These are phyloP conservation scores for Channallabes apus DNA, from an alignment of 2,797 vertebrate genomes.

Conservation along the genomic window DNA sequence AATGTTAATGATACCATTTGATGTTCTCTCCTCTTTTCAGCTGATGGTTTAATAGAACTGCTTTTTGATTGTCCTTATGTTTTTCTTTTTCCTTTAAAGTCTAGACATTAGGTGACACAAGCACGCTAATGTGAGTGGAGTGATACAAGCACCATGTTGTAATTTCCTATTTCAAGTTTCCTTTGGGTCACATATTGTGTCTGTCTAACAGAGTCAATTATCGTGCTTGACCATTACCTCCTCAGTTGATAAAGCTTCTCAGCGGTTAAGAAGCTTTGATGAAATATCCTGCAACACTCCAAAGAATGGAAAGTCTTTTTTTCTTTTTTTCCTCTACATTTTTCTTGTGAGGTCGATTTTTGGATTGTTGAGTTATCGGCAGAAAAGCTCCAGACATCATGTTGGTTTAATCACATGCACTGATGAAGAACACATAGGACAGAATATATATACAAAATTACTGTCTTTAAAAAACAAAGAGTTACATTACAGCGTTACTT, in stretches of 20 bases:
- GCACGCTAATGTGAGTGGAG: too few relatives aligned
- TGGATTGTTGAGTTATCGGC: neutral
- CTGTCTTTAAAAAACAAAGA: too few relatives aligned
- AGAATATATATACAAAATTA: neutral
- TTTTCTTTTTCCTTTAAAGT: neutral
- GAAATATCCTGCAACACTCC: neutral
- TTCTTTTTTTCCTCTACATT: neutral
- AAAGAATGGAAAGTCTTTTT: neutral
- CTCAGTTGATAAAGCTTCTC: neutral
- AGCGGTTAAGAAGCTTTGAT: neutral
- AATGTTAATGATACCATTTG: neutral
- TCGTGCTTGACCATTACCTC: too few relatives aligned
- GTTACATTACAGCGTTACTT: too few relatives aligned
- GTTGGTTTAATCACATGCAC: too few relatives aligned
- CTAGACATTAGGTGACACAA: neutral
- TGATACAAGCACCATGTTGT: neutral
- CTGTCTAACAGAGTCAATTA: neutral
- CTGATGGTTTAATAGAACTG: neutral
- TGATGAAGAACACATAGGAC: neutral
- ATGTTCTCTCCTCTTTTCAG: neutral
- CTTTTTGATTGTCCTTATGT: neutral
- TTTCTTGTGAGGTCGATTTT: neutral
- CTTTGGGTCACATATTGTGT: neutral
- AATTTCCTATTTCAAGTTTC: neutral
- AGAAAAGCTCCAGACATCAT: neutral